Percentiles rank a stretch among this genome's conserved stretches.
Conservation (phyloP, 2,797 vertebrate species). For the Sarcophilus harrisii region DNA sequence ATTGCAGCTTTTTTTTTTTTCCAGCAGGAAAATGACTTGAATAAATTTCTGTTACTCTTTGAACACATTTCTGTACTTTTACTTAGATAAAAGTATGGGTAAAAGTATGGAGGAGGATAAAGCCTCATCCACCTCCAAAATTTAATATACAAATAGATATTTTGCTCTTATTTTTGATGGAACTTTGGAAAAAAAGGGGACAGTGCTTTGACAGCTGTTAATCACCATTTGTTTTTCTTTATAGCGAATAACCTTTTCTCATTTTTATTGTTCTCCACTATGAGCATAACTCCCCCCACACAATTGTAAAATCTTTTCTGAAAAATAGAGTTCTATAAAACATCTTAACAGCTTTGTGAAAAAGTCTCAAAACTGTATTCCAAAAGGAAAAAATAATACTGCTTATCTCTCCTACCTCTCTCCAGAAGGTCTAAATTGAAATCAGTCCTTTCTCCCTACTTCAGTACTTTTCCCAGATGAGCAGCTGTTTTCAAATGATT, state of each 20-base stretch:
- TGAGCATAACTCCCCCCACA: neutral
- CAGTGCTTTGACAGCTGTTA: neutral
- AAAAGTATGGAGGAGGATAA: neutral
- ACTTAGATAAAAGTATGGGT: too few species aligned
- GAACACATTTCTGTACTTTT: neutral
- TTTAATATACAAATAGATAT: neutral
- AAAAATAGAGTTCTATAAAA: neutral
- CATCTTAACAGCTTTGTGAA: neutral
- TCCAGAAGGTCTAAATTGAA: conserved; percentile 27
- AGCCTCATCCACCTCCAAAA: neutral
- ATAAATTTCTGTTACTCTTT: neutral
- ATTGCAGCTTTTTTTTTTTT: neutral
- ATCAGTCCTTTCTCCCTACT: conserved; percentile 38
- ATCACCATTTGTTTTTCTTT: neutral
- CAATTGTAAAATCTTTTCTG: neutral
- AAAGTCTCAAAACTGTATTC: neutral
- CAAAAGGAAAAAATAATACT: neutral
- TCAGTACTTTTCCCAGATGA: conserved; percentile 24
- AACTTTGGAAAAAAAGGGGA: neutral
- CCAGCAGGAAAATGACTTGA: neutral
- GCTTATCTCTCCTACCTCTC: neutral
- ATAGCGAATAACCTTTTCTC: neutral
- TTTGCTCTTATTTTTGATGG: neutral
- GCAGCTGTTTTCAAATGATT: conserved; percentile 34
- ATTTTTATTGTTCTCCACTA: neutral